Evolutionary conservation across 92 coral and sea anemone species (phyloP).

Genomic region (Siderastrea siderea): DNA sequence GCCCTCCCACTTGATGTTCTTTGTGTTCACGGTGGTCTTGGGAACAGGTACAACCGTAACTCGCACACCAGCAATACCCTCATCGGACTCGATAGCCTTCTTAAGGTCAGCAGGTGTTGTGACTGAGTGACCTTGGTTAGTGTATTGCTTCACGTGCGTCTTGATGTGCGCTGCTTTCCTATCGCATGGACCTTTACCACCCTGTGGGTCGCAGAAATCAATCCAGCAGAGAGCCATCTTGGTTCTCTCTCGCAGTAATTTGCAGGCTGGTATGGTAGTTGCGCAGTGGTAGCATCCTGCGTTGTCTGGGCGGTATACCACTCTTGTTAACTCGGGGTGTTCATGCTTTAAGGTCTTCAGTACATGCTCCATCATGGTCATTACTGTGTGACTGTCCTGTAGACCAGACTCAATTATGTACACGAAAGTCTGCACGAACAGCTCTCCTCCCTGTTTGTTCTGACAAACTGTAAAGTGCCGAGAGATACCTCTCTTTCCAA

Average conservation of each 20-base stretch:
- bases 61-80: conserved; percentile 58
- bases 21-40: background rate
- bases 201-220: no score
- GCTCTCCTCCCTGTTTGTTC: conserved; percentile 36
- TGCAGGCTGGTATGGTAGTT: no score
- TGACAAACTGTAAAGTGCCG: conserved; percentile 62
- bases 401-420: conserved; percentile 62
- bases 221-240: no score
- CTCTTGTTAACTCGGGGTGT: conserved; percentile 34
- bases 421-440: conserved; percentile 56
- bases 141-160: background rate
- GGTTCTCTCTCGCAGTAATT: no score
- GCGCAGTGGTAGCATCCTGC: no score
- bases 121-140: conserved; percentile 68
- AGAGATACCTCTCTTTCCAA: conserved; percentile 71
- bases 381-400: conserved; percentile 66
- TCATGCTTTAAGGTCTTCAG: conserved; percentile 49
- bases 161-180: no score
- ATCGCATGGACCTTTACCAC: no score
- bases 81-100: conserved; percentile 58
- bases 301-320: no score
- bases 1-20: conserved; percentile 39
- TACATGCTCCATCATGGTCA: conserved; percentile 63
- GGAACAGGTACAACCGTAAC: conserved; percentile 14
- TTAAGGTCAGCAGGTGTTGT: conserved; percentile 57